phyloP scores from a whole-genome alignment of 2,888 invertebrate genomes.

The Elmis aenea region DNA sequence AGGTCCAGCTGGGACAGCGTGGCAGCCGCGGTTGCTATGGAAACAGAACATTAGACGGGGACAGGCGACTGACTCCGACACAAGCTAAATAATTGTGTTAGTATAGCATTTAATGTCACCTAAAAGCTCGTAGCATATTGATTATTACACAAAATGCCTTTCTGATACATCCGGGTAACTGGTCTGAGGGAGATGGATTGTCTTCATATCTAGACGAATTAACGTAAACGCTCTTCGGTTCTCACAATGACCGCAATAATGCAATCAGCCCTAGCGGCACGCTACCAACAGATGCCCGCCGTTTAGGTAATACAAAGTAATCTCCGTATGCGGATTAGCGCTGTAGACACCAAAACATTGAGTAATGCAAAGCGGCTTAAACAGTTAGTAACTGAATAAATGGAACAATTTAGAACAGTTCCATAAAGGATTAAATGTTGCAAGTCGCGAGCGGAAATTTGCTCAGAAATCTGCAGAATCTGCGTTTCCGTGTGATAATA shows the following conservation, averaged over 20 bases:
- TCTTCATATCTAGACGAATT: too few relatives aligned
- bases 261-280: conserved; percentile 1
- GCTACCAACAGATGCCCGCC: conserved; percentile 14
- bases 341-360: conserved; percentile 28
- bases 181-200: too few relatives aligned
- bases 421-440: conserved; percentile 28
- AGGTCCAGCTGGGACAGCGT: conserved; percentile 16
- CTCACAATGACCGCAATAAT: not conserved
- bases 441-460: conserved; percentile 14
- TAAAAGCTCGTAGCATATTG: conserved; percentile 22
- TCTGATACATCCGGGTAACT: not conserved
- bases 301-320: conserved; percentile 25
- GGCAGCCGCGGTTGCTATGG: conserved; percentile 17
- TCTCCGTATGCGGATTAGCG: conserved; percentile 24
- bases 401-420: conserved; percentile 32
- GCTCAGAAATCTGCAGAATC: conserved; percentile 15
- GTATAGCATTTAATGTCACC: conserved; percentile 23
- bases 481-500: too few relatives aligned
- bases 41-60: conserved; percentile 22
- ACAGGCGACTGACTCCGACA: conserved; percentile 22
- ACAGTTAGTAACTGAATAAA: conserved; percentile 33
- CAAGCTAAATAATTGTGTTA: conserved; percentile 26
- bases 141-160: conserved; percentile 10
- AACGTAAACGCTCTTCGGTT: not conserved
- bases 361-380: conserved; percentile 33